Base-by-base conservation (phyloP, 1,140 invertebrate genomes). In the Heliothis subflexa region DNA sequence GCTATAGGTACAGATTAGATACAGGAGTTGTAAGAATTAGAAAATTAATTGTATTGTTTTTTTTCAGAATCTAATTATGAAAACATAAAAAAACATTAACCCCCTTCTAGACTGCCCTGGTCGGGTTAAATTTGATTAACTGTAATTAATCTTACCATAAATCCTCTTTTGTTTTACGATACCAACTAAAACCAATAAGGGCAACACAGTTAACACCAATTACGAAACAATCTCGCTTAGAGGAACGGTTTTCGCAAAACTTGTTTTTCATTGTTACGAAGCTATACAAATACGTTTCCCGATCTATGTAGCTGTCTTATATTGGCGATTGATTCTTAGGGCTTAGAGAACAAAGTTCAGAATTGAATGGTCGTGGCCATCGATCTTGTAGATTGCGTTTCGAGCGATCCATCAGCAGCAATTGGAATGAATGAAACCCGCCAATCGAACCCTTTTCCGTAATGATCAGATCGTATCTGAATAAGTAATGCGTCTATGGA, bases 341-440 rank as follows among this genome's bases (percentile, higher is more conserved):
- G 1, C 47, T n/a, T 52, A 62, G 40, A 25, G 21, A 52, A 62
- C 50, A 75, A 16, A 47, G 33, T 40, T 54, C 57, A 64, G 40
- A 50, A 62, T 75, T 64, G 47, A 75, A 75, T 75, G 45, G 52
- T 75, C 47, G 47, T 64, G 47, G 13, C 12, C 12, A 52, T 75
- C 47, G 73, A 52, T 75, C 73, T 75, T 50, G 47, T 62, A 75
- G 25, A 75, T 62, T 64, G 57, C 14, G 47, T 75, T 64, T 73
- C 21, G 18, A 50, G 16, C 57, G 59, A 75, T 62, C 57, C 73
- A 75, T 75, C 57, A 62, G 73, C 13, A n/a, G 14, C 57, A 14
- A 49, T 74, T 21, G 71, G 45, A 61, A 61, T 74, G 55, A 59
- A 74, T 49, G 71, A 74, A 57, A 61, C 40, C 55, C 25, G 61